Conservation (phyloP, 2,888 invertebrate genomes). For the Lomographa bimaculata region DNA sequence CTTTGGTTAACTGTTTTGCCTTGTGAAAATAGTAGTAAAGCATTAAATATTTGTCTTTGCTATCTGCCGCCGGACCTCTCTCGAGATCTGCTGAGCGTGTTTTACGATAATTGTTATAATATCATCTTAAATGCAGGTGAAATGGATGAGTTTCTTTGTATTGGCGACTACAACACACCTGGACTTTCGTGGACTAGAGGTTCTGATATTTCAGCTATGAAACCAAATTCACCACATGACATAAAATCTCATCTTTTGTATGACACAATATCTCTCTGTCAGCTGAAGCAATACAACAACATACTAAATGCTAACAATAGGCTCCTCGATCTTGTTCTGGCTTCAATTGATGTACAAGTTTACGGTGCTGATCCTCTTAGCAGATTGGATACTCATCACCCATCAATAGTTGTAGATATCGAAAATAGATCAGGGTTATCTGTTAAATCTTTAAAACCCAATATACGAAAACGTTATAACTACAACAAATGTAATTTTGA, state of each 20-base stretch:
- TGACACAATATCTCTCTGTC: slow-evolving; percentile 1
- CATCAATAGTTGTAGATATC: not conserved
- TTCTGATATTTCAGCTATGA: not conserved
- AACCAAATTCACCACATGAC: not conserved
- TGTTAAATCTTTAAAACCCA: not conserved
- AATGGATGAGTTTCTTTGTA: slow-evolving; percentile 3
- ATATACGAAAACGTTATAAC: not conserved
- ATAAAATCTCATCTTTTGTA: not conserved
- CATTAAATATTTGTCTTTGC: slow-evolving; percentile 11
- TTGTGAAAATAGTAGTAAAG: not conserved
- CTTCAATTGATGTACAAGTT: not conserved
- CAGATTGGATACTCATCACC: slow-evolving; percentile 7
- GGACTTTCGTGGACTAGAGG: not conserved
- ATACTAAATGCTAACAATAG: slow-evolving; percentile 2
- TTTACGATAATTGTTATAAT: slow-evolving; percentile 10
- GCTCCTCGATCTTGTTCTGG: slow-evolving; percentile 4
- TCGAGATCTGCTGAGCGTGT: not conserved
- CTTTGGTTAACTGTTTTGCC: slow-evolving; percentile 17
- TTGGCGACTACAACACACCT: slow-evolving; percentile 11
- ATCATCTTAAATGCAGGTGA: slow-evolving; percentile 1
- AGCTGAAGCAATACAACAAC: slow-evolving; percentile 7
- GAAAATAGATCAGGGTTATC: no score
- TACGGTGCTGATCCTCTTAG: not conserved
- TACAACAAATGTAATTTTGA: not conserved
- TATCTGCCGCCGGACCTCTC: slow-evolving; percentile 8